Conservation (phyloP, 2,888 invertebrate genomes). For the Yponomeuta evonymella region DNA sequence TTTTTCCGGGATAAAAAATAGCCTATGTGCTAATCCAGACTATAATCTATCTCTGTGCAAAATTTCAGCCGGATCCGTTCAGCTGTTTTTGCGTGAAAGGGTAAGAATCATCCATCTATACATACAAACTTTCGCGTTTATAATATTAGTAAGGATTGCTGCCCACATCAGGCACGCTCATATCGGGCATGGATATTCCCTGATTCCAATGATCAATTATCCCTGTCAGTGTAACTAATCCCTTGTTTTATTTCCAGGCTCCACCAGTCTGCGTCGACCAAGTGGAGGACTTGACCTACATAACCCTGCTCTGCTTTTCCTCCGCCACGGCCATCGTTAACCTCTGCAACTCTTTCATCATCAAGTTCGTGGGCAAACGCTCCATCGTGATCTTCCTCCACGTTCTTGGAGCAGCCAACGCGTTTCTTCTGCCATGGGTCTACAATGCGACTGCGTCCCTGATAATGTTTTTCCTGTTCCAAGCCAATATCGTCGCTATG, state of each 20-base stretch:
- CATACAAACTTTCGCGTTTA: too few species aligned
- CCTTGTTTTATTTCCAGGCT: slow-evolving; percentile 1
- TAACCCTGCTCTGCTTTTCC: slow-evolving; percentile 11
- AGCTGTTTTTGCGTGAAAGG: too few species aligned
- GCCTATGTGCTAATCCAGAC: too few species aligned
- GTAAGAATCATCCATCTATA: too few species aligned
- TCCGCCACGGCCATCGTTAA: slow-evolving; percentile 5
- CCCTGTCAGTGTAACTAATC: too few species aligned
- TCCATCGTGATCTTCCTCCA: slow-evolving; percentile 47
- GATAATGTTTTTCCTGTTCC: slow-evolving; percentile 46
- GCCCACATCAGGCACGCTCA: too few species aligned
- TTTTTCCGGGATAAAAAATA: too few species aligned
- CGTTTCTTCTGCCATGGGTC: slow-evolving; percentile 68
- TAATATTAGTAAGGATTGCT: too few species aligned
- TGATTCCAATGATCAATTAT: too few species aligned
- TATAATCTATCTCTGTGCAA: too few species aligned
- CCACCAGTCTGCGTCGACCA: slow-evolving; percentile 12
- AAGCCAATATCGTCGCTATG: slow-evolving; percentile 45
- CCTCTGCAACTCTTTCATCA: slow-evolving; percentile 15
- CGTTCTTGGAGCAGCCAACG: slow-evolving; percentile 56
- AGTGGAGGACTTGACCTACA: slow-evolving; percentile 17
- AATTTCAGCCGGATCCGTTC: too few species aligned
- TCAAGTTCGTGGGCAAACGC: slow-evolving; percentile 37
- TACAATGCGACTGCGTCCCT: slow-evolving; percentile 63
- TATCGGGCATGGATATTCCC: too few species aligned